Base-by-base conservation (phyloP, 2,113 vertebrate genomes). In the Cacatua alba region DNA sequence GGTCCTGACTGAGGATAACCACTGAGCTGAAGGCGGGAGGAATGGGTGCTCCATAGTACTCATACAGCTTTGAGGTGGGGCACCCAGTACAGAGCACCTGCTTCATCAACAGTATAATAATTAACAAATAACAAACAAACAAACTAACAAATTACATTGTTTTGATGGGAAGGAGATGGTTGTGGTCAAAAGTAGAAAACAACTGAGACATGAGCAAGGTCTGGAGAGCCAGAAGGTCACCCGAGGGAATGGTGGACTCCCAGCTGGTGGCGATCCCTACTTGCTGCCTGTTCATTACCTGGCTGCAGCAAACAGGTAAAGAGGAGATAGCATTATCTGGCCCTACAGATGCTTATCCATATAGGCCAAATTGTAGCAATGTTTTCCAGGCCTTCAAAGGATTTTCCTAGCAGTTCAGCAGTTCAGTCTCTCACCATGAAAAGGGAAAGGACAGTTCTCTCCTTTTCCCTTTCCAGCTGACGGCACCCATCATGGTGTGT, bases 1-100 rank as follows among this genome's bases (percentile, higher is more conserved):
- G 19, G 13, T 74, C 41, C 37, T 67, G 26, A 48, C 14, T 24
- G 49, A 77, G 12, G 12, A 7, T 48, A 29, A 55, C 17, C 12
- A 6, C 29, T 60, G 72, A n/a, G 33, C 28, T 83, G 67, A 17
- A 48, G 29, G 17, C 0, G 0, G 26, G 25, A 28, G 37, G 60
- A 53, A 7, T 8, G 19, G 23, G 18, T 12, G 25, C 63, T 25
- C 33, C 59, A n/a, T 33, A 7, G 25, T 41, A 8, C 59, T 80
- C 52, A 37, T 68, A 72, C 15, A 83, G 33, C 52, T 64, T 51
- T 86, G 31, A 14, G 5, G 14, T 0, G 1, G 63, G 63, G n/a
- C 0, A 0, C n/a, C 37, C n/a, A 43, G 29, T 16, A 10, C 15
- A 35, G 18, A 28, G 9, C 17, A 69, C 37, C 2, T 7, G 2